Evolutionary conservation across 1,140 invertebrate genomes (phyloP).

Genomic region (Rhagoletis zephyria): DNA sequence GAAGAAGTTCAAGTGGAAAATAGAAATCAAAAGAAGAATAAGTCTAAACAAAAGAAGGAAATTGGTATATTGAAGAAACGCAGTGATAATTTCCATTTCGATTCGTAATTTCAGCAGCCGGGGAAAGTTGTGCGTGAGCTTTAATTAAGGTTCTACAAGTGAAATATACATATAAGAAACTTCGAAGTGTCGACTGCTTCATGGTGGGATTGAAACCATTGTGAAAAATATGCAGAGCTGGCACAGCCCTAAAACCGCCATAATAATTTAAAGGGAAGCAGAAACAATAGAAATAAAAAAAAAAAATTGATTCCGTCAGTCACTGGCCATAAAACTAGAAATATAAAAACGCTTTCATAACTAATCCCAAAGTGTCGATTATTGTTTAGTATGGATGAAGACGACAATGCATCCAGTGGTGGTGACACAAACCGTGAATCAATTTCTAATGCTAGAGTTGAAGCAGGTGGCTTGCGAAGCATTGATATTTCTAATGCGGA

Average conservation of each 20-base stretch:
- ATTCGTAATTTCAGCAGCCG: neutral
- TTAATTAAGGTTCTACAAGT: neutral
- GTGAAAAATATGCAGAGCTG: conserved; percentile 4
- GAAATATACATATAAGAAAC: too few species aligned
- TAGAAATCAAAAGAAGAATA: conserved; percentile 4
- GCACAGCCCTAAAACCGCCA: conserved; percentile 1
- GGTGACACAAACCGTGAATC: conserved; percentile 67
- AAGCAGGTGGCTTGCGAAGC: neutral
- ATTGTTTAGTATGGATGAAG: conserved; percentile 65
- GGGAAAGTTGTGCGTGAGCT: conserved; percentile 16
- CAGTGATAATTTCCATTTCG: neutral
- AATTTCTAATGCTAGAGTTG: conserved; percentile 33
- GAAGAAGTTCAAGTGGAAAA: neutral
- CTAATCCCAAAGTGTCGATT: too few species aligned
- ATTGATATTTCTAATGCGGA: conserved; percentile 21
- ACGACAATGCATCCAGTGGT: conserved; percentile 69
- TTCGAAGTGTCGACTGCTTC: neutral
- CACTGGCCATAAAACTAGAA: neutral
- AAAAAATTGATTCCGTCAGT: conserved; percentile 2
- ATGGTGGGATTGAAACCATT: neutral
- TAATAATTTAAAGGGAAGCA: neutral
- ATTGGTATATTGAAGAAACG: conserved; percentile 26
- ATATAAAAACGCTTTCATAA: too few species aligned
- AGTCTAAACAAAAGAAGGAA: conserved; percentile 28
- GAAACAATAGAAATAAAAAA: neutral